Percentiles rank a stretch among this genome's conserved stretches.
Evolutionary conservation across 2,888 invertebrate genomes (phyloP).

Genomic region (Palloptera scutellata): DNA sequence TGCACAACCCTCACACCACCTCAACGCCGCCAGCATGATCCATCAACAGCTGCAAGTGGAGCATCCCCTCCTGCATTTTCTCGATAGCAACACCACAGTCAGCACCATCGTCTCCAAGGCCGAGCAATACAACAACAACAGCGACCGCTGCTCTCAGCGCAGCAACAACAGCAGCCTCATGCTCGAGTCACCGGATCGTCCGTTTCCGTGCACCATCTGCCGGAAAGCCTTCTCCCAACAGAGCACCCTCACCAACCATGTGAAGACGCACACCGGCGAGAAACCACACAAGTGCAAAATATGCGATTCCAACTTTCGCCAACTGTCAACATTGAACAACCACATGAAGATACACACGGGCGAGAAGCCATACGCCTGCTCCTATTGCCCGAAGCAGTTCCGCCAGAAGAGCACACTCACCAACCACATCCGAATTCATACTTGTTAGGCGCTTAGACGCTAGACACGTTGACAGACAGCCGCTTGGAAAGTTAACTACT

Average conservation of each 20-base stretch:
- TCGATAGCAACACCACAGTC: slow-evolving; percentile 58
- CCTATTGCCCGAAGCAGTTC: slow-evolving; percentile 61
- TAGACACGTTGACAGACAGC: neutral
- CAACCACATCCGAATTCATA: slow-evolving; percentile 57
- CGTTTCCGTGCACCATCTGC: slow-evolving; percentile 57
- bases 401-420: slow-evolving; percentile 59
- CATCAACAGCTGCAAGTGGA: slow-evolving; percentile 51
- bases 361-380: slow-evolving; percentile 60
- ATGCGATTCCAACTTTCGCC: slow-evolving; percentile 57
- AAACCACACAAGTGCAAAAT: slow-evolving; percentile 60
- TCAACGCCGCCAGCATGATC: slow-evolving; percentile 23
- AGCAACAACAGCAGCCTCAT: slow-evolving; percentile 45
- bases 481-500: too few species aligned
- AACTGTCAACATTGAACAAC: slow-evolving; percentile 58
- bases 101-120: slow-evolving; percentile 54
- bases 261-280: slow-evolving; percentile 59
- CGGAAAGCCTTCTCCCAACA: slow-evolving; percentile 59
- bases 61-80: slow-evolving; percentile 58
- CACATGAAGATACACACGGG: slow-evolving; percentile 61
- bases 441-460: slow-evolving; percentile 45
- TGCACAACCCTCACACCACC: slow-evolving; percentile 45
- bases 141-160: slow-evolving; percentile 41
- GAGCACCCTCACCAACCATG: slow-evolving; percentile 58
- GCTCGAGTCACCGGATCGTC: slow-evolving; percentile 54
- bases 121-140: slow-evolving; percentile 46